phyloP scores from a whole-genome alignment of 2,888 invertebrate genomes.

The Cryptophagus acutangulus region DNA sequence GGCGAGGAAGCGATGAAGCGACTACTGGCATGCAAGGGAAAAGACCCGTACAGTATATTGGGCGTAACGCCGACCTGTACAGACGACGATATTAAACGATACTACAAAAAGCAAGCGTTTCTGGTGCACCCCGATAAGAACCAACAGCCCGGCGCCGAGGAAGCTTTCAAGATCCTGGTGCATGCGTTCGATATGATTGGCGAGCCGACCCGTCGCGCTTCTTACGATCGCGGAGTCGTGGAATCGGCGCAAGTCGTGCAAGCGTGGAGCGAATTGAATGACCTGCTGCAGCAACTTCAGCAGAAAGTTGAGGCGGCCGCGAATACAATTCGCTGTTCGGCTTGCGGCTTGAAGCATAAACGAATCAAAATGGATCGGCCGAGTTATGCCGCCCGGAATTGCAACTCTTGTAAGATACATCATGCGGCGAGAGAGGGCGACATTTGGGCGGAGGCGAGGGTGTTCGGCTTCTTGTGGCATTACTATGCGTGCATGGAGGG shows the following conservation, averaged over 20 bases:
- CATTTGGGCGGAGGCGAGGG: slow-evolving; percentile 88
- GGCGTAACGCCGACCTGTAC: slow-evolving; percentile 80
- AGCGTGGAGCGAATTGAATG: slow-evolving; percentile 81
- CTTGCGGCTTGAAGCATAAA: slow-evolving; percentile 87
- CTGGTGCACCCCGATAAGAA: slow-evolving; percentile 96
- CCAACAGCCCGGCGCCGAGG: slow-evolving; percentile 90
- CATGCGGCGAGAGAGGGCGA: slow-evolving; percentile 93
- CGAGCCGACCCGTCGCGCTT: slow-evolving; percentile 64
- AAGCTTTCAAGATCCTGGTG: slow-evolving; percentile 92
- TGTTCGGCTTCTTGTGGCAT: slow-evolving; percentile 87
- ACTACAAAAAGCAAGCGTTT: slow-evolving; percentile 90
- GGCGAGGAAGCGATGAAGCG: slow-evolving; percentile 95
- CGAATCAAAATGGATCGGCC: slow-evolving; percentile 81
- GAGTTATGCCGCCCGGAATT: slow-evolving; percentile 87
- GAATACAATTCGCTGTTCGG: slow-evolving; percentile 91
- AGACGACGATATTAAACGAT: slow-evolving; percentile 90
- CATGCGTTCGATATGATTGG: slow-evolving; percentile 94
- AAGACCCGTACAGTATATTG: slow-evolving; percentile 81
- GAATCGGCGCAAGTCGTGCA: slow-evolving; percentile 79
- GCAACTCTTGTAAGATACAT: slow-evolving; percentile 82
- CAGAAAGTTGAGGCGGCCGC: slow-evolving; percentile 93
- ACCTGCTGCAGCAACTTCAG: slow-evolving; percentile 80
- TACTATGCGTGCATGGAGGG: slow-evolving; percentile 97
- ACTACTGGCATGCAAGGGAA: slow-evolving; percentile 86
- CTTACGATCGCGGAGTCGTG: slow-evolving; percentile 51